A percentile compares a stretch with the other conserved stretches of the same genome.
These are phyloP conservation scores for Alviniconcha strummeri DNA, from an alignment of 2,888 invertebrate species.

Conservation along the genomic window DNA sequence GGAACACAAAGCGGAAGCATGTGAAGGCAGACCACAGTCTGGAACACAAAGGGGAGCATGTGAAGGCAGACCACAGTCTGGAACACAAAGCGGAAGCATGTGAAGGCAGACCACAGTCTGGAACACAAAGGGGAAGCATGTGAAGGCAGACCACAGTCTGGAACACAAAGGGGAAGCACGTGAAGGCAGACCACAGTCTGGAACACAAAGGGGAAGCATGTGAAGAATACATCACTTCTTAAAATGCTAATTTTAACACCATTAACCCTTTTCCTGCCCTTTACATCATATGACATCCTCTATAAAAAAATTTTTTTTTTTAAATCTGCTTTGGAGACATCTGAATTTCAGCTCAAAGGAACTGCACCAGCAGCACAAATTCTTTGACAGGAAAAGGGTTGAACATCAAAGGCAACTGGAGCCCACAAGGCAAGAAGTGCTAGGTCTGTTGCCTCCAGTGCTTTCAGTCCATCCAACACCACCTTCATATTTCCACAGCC, in stretches of 20 bases:
- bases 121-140: conserved; percentile 42
- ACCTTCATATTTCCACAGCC: no score
- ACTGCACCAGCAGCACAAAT: no score
- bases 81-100: conserved; percentile 41
- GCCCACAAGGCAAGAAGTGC: no score
- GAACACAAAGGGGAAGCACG: conserved; percentile 41
- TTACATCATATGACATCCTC: no score
- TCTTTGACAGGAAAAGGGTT: no score
- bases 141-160: conserved; percentile 72
- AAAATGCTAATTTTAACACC: not conserved
- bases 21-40: conserved; percentile 72
- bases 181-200: conserved; percentile 72
- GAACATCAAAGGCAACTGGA: no score
- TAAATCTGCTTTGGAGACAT: no score
- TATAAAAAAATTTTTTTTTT: no score
- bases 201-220: conserved; percentile 25
- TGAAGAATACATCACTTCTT: not conserved
- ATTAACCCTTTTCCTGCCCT: not conserved
- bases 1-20: conserved; percentile 42
- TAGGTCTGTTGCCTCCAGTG: no score
- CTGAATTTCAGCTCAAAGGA: no score
- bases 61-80: conserved; percentile 72
- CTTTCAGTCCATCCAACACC: no score
- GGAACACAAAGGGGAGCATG: conserved; percentile 44
- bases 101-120: conserved; percentile 72